Conservation (phyloP, 64 coral and sea anemone genomes). For the Dendrophyllia cribrosa region DNA sequence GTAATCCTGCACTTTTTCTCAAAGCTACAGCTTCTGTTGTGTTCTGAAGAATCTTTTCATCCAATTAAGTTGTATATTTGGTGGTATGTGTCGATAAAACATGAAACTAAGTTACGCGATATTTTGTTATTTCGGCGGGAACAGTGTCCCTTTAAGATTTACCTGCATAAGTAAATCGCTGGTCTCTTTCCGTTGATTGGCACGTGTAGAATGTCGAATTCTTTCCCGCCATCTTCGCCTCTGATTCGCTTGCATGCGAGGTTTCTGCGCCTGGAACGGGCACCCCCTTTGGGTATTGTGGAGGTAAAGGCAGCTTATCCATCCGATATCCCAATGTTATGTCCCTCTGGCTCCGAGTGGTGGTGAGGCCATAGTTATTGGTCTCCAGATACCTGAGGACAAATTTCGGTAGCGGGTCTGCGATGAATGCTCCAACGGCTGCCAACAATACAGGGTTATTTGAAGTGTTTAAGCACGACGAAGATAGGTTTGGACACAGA, state of each 20-base stretch:
- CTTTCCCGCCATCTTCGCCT: background rate
- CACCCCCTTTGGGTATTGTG: background rate
- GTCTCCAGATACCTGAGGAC: conserved; percentile 23
- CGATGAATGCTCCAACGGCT: background rate
- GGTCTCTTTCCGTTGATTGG: background rate
- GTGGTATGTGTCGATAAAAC: no score
- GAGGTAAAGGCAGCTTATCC: conserved; percentile 16
- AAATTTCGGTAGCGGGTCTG: background rate
- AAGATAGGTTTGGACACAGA: background rate
- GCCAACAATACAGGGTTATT: background rate
- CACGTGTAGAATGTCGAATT: conserved; percentile 45
- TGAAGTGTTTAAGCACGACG: conserved; percentile 9
- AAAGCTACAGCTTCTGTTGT: no score
- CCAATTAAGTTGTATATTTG: no score
- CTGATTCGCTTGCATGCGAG: background rate
- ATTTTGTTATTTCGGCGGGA: no score
- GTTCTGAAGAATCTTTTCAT: no score
- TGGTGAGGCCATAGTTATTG: conserved; percentile 45
- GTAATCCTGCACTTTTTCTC: no score
- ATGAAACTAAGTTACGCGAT: no score
- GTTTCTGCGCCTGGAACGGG: conserved; percentile 30
- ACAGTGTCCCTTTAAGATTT: background rate
- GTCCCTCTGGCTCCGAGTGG: conserved; percentile 9
- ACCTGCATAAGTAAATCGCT: conserved; percentile 51
- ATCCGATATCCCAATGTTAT: conserved; percentile 56